Percentiles rank a stretch among this genome's conserved stretches.
Conservation (phyloP, 2,113 vertebrate species). For the pig (Sus scrofa) region T2T-Sscrofa CM000812.6:23161001-23161500, state of each 20-base stretch:
- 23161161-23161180: background rate
- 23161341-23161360: background rate
- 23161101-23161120: background rate
- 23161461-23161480: background rate
- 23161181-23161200: background rate
- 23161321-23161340: background rate
- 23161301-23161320: background rate
- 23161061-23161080: background rate
- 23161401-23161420: background rate
- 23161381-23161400: background rate
- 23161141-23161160: background rate
- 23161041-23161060: background rate
- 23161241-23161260: background rate
- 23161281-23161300: background rate
- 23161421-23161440: background rate
- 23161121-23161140: background rate
- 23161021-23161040: background rate
- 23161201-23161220: conserved; percentile 6
- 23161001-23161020: background rate
- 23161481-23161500: background rate
- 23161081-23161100: background rate
- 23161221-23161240: background rate
- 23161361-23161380: background rate
- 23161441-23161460: background rate
- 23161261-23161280: background rate